These are phyloP conservation scores for Urosaurus nigricauda DNA, from an alignment of 2,797 vertebrate species.

Conservation along the genomic window DNA sequence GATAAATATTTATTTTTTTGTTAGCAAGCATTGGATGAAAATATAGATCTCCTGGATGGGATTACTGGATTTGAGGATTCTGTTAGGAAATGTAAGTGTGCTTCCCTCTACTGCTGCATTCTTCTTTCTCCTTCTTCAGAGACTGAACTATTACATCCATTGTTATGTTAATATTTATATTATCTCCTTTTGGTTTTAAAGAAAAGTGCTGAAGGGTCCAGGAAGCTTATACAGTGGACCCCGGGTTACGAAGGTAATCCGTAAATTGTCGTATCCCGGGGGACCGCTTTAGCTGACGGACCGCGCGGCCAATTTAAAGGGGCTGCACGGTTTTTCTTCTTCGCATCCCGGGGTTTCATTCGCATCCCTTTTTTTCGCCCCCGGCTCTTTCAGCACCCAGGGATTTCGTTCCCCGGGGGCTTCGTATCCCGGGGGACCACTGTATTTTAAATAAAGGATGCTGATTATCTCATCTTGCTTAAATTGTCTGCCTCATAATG, in stretches of 20 bases:
- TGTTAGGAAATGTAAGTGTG: conserved; percentile 90
- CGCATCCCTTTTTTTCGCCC: too few relatives aligned
- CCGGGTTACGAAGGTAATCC: too few relatives aligned
- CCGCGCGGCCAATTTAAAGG: too few relatives aligned
- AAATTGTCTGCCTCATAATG: not conserved
- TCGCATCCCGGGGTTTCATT: too few relatives aligned
- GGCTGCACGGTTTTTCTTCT: too few relatives aligned
- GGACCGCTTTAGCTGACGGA: too few relatives aligned
- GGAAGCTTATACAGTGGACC: too few relatives aligned
- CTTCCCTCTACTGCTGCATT: not conserved
- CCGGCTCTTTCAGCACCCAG: too few relatives aligned
- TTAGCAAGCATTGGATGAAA: conserved; percentile 91
- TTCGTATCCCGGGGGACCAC: too few relatives aligned
- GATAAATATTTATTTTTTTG: not conserved
- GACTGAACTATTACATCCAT: too few relatives aligned
- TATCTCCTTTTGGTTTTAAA: not conserved
- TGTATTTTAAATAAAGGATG: not conserved
- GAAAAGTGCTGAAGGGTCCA: not conserved
- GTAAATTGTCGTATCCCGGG: too few relatives aligned
- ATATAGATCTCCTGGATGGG: conserved; percentile 90
- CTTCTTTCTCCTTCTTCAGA: not conserved
- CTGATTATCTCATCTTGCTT: not conserved
- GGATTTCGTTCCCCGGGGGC: too few relatives aligned
- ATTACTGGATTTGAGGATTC: conserved; percentile 94
- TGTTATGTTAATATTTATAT: not conserved